Conservation (phyloP, 2,888 invertebrate genomes). For the Hyposoter didymator region DNA sequence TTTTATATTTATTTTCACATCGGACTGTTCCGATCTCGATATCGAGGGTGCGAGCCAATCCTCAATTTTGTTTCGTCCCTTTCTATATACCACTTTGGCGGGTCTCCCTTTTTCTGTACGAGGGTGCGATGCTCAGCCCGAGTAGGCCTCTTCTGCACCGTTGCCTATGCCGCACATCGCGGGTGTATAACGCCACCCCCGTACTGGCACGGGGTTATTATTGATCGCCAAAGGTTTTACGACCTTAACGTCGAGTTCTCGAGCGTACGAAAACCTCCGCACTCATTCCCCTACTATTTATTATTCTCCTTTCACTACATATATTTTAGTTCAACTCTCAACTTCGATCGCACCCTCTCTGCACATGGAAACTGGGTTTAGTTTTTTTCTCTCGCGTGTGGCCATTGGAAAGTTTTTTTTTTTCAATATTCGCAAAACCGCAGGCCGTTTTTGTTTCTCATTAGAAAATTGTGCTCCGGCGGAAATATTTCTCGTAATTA, state of each 20-base stretch:
- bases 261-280: constrained; percentile 53
- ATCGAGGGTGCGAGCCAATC: constrained; percentile 71
- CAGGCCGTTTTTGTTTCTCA: background rate
- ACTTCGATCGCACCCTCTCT: background rate
- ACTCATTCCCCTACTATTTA: constrained; percentile 19
- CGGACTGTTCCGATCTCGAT: constrained; percentile 76
- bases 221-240: constrained; percentile 78
- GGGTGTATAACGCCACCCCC: constrained; percentile 38
- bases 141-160: constrained; percentile 53
- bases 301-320: background rate
- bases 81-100: constrained; percentile 29
- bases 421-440: background rate
- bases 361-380: constrained; percentile 12
- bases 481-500: background rate
- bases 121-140: constrained; percentile 47
- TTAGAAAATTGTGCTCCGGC: background rate
- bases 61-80: constrained; percentile 53
- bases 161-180: constrained; percentile 41
- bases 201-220: constrained; percentile 73
- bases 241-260: constrained; percentile 74
- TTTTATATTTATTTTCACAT: constrained; percentile 32
- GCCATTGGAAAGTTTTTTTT: background rate
- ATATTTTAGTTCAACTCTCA: background rate
- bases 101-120: constrained; percentile 33
- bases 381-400: background rate